phyloP scores from a whole-genome alignment of 2,888 invertebrate species.

The Parelbella ahira region DNA sequence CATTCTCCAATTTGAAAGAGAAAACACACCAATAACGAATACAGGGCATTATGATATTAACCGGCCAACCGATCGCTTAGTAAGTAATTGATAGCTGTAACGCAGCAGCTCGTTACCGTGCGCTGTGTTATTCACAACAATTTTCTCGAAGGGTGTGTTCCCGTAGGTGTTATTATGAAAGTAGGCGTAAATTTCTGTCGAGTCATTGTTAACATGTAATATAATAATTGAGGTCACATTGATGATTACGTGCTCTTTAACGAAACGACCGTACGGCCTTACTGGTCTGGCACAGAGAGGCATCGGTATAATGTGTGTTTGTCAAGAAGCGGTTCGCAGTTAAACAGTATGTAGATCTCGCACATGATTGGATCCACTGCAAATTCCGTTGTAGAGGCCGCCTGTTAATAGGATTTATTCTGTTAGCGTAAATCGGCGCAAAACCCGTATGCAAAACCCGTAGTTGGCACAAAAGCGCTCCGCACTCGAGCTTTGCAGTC shows the following conservation, averaged over 20 bases:
- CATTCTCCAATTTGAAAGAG: conserved; percentile 52
- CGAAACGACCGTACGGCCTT: conserved; percentile 60
- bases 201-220: conserved; percentile 46
- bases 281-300: conserved; percentile 54
- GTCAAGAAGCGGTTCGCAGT: conserved; percentile 36
- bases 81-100: conserved; percentile 51
- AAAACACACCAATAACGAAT: conserved; percentile 53
- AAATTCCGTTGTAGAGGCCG: conserved; percentile 28
- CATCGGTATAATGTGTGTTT: conserved; percentile 47
- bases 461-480: conserved; percentile 22
- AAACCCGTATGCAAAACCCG: conserved; percentile 23
- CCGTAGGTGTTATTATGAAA: background rate
- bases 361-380: conserved; percentile 32
- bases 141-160: conserved; percentile 1
- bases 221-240: conserved; percentile 51
- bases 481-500: conserved; percentile 19
- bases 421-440: conserved; percentile 12
- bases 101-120: conserved; percentile 49
- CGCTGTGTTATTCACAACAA: conserved; percentile 47
- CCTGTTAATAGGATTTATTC: conserved; percentile 20
- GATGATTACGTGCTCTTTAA: conserved; percentile 52
- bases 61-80: conserved; percentile 49
- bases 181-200: background rate
- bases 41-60: conserved; percentile 48
- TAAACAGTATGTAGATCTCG: conserved; percentile 32